Base-by-base conservation (phyloP, 2,797 vertebrate genomes). In the Sebastes steindachneri region DNA sequence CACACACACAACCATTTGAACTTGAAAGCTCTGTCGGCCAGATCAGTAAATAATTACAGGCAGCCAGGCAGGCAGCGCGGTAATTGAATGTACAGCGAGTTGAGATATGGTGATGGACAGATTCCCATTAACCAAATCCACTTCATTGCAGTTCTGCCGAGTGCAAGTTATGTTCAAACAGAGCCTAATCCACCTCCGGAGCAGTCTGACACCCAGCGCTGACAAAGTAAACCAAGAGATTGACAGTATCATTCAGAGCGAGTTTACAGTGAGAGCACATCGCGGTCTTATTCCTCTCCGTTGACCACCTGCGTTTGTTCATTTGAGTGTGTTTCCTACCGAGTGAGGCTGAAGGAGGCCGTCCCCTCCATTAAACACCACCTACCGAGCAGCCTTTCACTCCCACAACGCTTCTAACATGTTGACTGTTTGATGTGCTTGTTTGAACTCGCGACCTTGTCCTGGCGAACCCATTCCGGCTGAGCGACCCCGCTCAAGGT, bases 31-130 rank as follows among this genome's bases (percentile, higher is more conserved):
- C 85, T 83, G 88, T 94, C 88, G 79, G 84, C 94, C 91, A 93
- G 93, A 96, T 96, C 94, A 93, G 93, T 95, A 95, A 96, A 96
- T 96, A 97, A 96, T 95, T 95, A 92, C 84, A 92, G 70, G 79
- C 94, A 94, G 89, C 85, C 87, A 93, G 88, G 91, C 90, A 92
- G 86, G 66, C 88, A 84, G 78, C 69, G 35, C 76, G 68, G 81
- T 94, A 93, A 93, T 85, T 93, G 88, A 92, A 92, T 82, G 88
- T 91, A 90, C 68, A 81, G 86, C 37, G 9, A 77, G 84, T 70
- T 85, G 88, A 92, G 87, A 91, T 92, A 87, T 53, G 86, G 74
- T 93, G 94, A 94, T 84, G 68, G 92, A 90, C 91, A 90, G 89
- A 88, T 90, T 92, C 84, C 86, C 90, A 93, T 94, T 94, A 94